phyloP scores from a whole-genome alignment of 1,140 invertebrate species.

The Gryllus bimaculatus region DNA sequence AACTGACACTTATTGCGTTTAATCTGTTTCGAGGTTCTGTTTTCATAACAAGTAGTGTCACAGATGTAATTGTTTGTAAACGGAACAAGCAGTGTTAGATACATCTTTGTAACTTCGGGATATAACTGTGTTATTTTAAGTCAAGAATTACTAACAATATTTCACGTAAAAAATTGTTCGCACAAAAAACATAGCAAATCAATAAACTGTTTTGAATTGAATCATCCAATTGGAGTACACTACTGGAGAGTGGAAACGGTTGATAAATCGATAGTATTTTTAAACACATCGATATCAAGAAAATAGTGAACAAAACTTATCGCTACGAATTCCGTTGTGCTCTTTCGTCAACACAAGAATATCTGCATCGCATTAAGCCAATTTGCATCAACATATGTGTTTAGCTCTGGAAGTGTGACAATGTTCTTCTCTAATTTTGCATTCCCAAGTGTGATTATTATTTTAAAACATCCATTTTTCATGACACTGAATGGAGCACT shows the following conservation, averaged over 20 bases:
- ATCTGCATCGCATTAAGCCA: background rate
- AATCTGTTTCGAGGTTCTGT: background rate
- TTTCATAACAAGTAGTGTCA: background rate
- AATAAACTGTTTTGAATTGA: no score
- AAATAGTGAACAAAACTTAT: background rate
- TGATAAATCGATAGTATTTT: no score
- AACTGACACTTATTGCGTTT: background rate
- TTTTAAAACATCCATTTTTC: no score
- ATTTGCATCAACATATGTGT: slow-evolving; percentile 10
- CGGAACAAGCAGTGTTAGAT: background rate
- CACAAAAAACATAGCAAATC: background rate
- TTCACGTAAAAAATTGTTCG: background rate
- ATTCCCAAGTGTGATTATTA: no score
- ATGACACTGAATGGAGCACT: no score
- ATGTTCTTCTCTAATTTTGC: background rate
- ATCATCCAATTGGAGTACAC: no score
- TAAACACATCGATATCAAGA: no score
- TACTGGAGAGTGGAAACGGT: no score
- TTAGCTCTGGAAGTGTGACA: slow-evolving; percentile 7
- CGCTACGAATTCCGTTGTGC: background rate
- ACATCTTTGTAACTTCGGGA: background rate
- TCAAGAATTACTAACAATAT: background rate
- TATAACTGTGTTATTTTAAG: background rate
- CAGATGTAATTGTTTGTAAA: background rate
- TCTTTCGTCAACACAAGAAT: slow-evolving; percentile 8